These are phyloP conservation scores for Drosophila cardini DNA, from an alignment of 1,140 invertebrate species.

Conservation along the genomic window DNA sequence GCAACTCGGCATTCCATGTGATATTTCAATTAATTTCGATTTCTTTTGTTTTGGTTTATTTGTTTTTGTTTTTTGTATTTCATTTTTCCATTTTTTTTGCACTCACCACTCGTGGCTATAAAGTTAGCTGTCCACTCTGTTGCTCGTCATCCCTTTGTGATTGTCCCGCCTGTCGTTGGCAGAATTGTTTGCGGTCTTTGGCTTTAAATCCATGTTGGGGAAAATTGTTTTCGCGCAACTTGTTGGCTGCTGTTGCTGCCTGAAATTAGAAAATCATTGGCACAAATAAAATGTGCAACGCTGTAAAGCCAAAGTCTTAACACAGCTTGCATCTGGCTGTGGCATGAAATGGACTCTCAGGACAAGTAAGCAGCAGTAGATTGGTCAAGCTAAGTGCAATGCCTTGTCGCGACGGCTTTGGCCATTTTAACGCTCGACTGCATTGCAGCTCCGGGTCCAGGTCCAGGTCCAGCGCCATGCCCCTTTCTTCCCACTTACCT, in stretches of 20 bases:
- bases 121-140: background rate
- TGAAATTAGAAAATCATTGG: constrained; percentile 80
- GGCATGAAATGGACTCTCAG: constrained; percentile 16
- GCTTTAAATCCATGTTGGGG: constrained; percentile 46
- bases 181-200: constrained; percentile 44
- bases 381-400: constrained; percentile 79
- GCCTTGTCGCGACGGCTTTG: constrained; percentile 66
- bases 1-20: constrained; percentile 46
- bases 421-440: constrained; percentile 49
- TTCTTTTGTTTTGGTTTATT: constrained; percentile 33
- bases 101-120: background rate
- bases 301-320: constrained; percentile 36
- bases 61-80: too few relatives aligned
- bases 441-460: background rate
- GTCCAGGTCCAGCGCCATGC: too few relatives aligned
- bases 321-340: constrained; percentile 55
- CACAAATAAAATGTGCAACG: constrained; percentile 75
- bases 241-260: constrained; percentile 19
- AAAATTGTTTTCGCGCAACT: constrained; percentile 66
- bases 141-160: background rate
- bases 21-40: constrained; percentile 81
- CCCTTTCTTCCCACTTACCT: background rate
- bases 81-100: too few relatives aligned
- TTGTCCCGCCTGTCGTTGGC: constrained; percentile 44
- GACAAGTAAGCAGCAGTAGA: background rate